Evolutionary conservation across 2,113 vertebrate genomes (phyloP).

Genomic region (Haliaeetus leucogaster): DNA sequence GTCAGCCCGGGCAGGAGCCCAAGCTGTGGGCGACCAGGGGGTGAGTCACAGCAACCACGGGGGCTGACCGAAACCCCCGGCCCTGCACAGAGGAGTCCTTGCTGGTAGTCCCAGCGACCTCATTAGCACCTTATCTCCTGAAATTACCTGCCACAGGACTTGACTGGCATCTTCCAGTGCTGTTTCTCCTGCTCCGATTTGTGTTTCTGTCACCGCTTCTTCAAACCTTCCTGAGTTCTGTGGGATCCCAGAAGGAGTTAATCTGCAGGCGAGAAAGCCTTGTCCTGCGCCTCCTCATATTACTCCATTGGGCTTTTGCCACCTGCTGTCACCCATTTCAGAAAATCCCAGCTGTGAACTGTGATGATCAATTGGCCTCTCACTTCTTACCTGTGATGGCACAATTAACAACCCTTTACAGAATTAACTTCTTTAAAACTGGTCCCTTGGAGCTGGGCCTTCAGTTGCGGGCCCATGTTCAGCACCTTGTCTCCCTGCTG

Average conservation of each 20-base stretch:
- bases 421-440: background rate
- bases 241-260: background rate
- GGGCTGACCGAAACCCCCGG: background rate
- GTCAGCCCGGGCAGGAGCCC: background rate
- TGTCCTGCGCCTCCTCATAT: fast-evolving
- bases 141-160: background rate
- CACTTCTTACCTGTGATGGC: fast-evolving
- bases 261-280: background rate
- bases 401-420: background rate
- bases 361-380: fast-evolving
- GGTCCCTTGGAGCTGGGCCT: fast-evolving
- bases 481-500: background rate
- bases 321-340: background rate
- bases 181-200: background rate
- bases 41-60: fast-evolving
- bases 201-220: background rate
- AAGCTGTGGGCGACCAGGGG: fast-evolving
- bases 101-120: background rate
- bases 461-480: background rate
- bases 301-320: background rate
- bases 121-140: fast-evolving
- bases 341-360: background rate
- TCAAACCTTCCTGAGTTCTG: background rate
- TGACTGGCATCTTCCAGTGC: background rate
- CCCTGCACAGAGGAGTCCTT: too few relatives aligned